Conservation (phyloP, 2,113 vertebrate genomes). For the Strigops habroptila region DNA sequence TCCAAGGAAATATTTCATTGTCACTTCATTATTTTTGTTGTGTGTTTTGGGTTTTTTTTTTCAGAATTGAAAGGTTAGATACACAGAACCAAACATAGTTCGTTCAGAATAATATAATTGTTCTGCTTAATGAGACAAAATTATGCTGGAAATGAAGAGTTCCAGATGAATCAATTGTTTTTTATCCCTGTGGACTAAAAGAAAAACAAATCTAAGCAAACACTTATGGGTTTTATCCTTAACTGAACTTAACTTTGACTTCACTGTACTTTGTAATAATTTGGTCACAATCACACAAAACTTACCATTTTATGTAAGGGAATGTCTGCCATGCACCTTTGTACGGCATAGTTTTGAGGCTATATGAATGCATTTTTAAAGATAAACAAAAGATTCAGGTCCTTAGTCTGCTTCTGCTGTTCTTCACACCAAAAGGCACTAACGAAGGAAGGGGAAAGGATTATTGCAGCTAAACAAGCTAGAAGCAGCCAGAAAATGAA, state of each 20-base stretch:
- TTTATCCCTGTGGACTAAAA: not conserved
- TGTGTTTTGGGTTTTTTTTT: not conserved
- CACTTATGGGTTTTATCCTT: not conserved
- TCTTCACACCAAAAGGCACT: not conserved
- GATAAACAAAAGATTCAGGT: not conserved
- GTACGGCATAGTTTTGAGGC: not conserved
- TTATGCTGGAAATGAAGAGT: not conserved
- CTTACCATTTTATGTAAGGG: not conserved
- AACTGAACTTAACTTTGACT: not conserved
- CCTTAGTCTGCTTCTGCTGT: not conserved
- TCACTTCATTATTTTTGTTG: not conserved
- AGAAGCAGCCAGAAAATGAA: not conserved
- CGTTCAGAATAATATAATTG: not conserved
- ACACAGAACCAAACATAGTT: not conserved
- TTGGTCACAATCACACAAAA: not conserved
- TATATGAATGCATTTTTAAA: not conserved
- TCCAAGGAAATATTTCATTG: not conserved
- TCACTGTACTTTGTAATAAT: not conserved
- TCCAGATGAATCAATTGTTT: not conserved
- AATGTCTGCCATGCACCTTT: not conserved
- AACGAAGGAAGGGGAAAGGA: not conserved
- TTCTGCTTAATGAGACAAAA: not conserved
- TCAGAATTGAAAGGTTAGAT: not conserved
- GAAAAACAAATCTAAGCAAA: not conserved
- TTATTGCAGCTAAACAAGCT: not conserved